Evolutionary conservation across 2,888 invertebrate genomes (phyloP).

Genomic region (Helicoverpa assulta): DNA sequence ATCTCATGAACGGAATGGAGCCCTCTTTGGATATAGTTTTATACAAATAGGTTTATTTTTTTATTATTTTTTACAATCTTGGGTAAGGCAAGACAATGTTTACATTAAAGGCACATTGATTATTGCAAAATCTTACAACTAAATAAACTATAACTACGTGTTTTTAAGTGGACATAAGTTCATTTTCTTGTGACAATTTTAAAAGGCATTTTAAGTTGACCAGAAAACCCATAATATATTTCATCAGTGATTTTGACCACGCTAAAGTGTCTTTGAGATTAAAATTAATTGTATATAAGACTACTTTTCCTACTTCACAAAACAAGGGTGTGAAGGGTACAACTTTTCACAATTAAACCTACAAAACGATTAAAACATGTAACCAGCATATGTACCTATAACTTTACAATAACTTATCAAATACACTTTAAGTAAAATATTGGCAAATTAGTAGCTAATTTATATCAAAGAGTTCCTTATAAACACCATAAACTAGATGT

Average conservation of each 20-base stretch:
- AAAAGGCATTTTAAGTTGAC: neutral
- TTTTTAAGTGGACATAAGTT: constrained; percentile 19
- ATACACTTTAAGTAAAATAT: constrained; percentile 37
- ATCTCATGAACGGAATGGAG: constrained; percentile 64
- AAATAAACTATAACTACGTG: constrained; percentile 46
- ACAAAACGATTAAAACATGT: constrained; percentile 27
- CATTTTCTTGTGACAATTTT: constrained; percentile 21
- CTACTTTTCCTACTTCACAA: constrained; percentile 1
- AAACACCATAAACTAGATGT: constrained; percentile 19
- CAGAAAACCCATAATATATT: neutral
- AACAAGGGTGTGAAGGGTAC: constrained; percentile 25
- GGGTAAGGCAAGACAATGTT: constrained; percentile 81
- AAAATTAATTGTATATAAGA: neutral
- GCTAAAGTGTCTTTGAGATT: neutral
- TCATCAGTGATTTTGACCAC: neutral
- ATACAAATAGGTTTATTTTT: constrained; percentile 63
- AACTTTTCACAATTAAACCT: constrained; percentile 24
- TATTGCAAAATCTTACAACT: constrained; percentile 68
- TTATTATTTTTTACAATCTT: constrained; percentile 59
- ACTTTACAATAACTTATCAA: constrained; percentile 42
- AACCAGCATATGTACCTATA: constrained; percentile 9
- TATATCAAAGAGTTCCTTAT: constrained; percentile 30
- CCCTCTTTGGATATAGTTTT: constrained; percentile 66
- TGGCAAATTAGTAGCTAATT: constrained; percentile 42
- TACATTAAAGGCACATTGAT: constrained; percentile 76